Evolutionary conservation across 2,888 invertebrate species (phyloP).

Genomic region (Chymomyza caudatula): DNA sequence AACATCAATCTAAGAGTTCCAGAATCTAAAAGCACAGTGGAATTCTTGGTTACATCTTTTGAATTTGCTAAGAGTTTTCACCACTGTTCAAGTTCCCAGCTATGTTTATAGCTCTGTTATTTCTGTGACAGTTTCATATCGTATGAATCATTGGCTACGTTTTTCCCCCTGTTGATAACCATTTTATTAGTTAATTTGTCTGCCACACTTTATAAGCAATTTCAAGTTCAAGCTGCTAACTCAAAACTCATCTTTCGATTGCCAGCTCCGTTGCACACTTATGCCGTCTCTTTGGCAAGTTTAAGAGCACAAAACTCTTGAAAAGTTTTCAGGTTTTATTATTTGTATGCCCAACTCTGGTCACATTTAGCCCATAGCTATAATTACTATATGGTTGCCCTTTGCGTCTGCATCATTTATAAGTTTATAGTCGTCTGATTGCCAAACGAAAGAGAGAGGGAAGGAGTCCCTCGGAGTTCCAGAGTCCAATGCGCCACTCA

Average conservation of each 20-base stretch:
- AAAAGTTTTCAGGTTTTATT: background rate
- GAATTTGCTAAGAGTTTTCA: too few relatives aligned
- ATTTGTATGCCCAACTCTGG: background rate
- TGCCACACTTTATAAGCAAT: background rate
- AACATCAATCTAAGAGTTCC: too few relatives aligned
- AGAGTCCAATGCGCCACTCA: conserved; percentile 20
- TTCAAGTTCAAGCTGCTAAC: background rate
- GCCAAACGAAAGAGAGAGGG: conserved; percentile 26
- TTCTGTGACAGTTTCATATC: too few relatives aligned
- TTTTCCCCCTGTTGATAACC: background rate
- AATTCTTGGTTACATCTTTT: too few relatives aligned
- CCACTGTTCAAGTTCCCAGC: too few relatives aligned
- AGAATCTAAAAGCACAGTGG: too few relatives aligned
- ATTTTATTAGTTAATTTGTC: background rate
- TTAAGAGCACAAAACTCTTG: background rate
- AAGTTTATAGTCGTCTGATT: conserved; percentile 62
- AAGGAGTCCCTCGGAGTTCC: conserved; percentile 27
- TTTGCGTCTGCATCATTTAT: conserved; percentile 67
- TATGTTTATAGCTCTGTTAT: too few relatives aligned
- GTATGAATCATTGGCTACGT: background rate
- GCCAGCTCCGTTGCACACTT: too few relatives aligned
- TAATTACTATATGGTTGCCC: conserved; percentile 71
- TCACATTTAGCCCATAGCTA: conserved; percentile 57
- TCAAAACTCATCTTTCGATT: background rate
- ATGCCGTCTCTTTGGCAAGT: too few relatives aligned